These are phyloP conservation scores for Heliconius ismenius DNA, from an alignment of 2,888 invertebrate genomes.

Conservation along the genomic window DNA sequence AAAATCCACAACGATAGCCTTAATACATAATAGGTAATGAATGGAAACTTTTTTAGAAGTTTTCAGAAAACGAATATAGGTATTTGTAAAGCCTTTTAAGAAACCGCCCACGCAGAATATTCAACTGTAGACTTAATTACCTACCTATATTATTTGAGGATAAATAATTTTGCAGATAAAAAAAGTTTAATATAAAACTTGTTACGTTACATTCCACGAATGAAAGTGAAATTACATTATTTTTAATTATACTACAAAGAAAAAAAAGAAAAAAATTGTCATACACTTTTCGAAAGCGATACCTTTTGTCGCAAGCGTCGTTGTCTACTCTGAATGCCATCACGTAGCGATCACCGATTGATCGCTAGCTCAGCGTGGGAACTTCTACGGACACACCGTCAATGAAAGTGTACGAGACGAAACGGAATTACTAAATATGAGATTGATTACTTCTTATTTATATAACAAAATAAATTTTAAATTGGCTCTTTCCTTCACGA, in stretches of 20 bases:
- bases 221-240: slow-evolving; percentile 12
- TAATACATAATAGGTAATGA: not conserved
- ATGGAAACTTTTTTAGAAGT: not conserved
- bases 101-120: not conserved
- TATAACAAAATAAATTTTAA: not conserved
- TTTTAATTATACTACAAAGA: not conserved
- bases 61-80: not conserved
- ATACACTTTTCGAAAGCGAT: slow-evolving; percentile 7
- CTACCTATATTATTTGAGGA: not conserved
- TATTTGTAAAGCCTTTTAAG: not conserved
- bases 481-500: not conserved
- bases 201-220: not conserved
- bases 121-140: not conserved
- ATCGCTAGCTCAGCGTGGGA: slow-evolving; percentile 41
- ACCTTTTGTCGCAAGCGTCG: slow-evolving; percentile 31
- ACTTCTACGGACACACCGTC: slow-evolving; percentile 30
- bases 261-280: not conserved
- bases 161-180: not conserved
- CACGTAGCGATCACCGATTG: slow-evolving; percentile 40
- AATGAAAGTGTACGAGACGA: slow-evolving; percentile 30
- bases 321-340: slow-evolving; percentile 38
- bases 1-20: too few relatives aligned
- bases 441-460: slow-evolving; percentile 8
- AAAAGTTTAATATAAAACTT: not conserved
- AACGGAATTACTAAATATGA: slow-evolving; percentile 3